Percentiles rank a stretch among this genome's conserved stretches.
Conservation (phyloP, 2,113 vertebrate species). For the Willisornis vidua region DNA sequence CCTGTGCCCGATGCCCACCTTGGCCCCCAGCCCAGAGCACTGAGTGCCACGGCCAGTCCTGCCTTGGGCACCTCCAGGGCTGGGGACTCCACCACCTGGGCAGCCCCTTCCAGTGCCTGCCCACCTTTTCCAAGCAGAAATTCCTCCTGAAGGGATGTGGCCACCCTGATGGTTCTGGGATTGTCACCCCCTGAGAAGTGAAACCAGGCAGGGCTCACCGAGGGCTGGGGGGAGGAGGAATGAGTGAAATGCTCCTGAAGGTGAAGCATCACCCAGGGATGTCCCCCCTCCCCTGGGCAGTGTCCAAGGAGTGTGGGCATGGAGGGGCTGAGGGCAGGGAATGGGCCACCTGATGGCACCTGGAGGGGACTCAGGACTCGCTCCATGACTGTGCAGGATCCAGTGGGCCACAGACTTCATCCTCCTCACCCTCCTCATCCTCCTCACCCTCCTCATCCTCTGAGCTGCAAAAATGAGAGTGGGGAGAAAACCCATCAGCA, state of each 20-base stretch:
- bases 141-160: not conserved
- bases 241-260: not conserved
- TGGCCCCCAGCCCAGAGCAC: not conserved
- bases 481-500: not conserved
- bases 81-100: not conserved
- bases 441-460: not conserved
- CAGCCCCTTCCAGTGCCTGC: fast-evolving
- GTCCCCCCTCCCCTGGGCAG: not conserved
- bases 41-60: not conserved
- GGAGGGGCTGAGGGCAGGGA: not conserved
- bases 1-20: not conserved
- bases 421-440: not conserved
- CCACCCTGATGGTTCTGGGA: too few relatives aligned
- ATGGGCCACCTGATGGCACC: not conserved
- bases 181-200: not conserved
- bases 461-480: not conserved
- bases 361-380: not conserved
- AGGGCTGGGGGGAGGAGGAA: not conserved
- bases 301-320: not conserved
- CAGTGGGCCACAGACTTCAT: fast-evolving
- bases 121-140: fast-evolving
- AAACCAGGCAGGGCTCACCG: not conserved
- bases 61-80: not conserved
- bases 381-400: not conserved
- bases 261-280: not conserved